Evolutionary conservation across 1,140 invertebrate genomes (phyloP), one percentile per base, ranked within the genome.

Genomic region (Pseudomyrmex concolor): DNA sequence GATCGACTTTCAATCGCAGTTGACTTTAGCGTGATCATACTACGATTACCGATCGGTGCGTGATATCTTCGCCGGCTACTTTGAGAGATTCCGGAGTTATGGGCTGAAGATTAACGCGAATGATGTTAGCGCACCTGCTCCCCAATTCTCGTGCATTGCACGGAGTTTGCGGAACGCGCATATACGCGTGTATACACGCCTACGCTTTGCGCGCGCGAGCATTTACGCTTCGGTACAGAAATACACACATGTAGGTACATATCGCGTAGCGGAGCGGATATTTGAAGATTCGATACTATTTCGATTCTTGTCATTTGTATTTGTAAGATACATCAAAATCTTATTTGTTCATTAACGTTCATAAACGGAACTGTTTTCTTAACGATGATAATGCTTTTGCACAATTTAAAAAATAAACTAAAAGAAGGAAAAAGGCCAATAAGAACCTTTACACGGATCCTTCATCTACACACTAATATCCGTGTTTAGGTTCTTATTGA

Each of bases 51-150:
- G 78, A 91, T 90, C 81, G 74, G 86, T 78, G 85, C 70, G 72
- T 73, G 88, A 89, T 89, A 89, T 84, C 84, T 85, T 34, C 70
- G 76, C 81, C 43, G n/a, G 66, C 25, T 51, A 74, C 82, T 83
- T 82, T 57, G 55, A 34, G 82, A n/a, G 72, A 81, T 89, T 55
- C 83, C 63, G 84, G 88, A 92, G 87, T 91, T 90, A 91, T 90
- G 83, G 84, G 85, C 68, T 45, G 80, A 87, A 91, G 91, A 92
- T 92, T 92, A 92, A 91, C 90, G 87, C 89, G 74, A 90, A 86
- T 89, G 85, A 91, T 90, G 92, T 92, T 92, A 83, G 91, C 86
- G 90, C 91, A 92, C 92, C 91, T 92, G 92, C 90, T 91, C 86
- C 68, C 83, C 68, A 48, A 64, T 84, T 60, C 68, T 60, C 64